phyloP scores from a whole-genome alignment of 2,888 invertebrate genomes.

The Nomada flava region DNA sequence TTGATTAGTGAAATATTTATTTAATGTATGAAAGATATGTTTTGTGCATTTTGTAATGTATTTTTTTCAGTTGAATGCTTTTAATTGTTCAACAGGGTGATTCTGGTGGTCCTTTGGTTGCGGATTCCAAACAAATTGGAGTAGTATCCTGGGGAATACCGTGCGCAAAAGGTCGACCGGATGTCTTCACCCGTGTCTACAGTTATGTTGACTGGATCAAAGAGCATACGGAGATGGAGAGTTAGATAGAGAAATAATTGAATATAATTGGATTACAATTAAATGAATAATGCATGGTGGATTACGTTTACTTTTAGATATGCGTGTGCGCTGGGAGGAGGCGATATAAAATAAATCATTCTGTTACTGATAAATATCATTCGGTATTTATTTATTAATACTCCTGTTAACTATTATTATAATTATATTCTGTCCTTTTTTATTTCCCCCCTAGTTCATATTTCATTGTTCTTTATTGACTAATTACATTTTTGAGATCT shows the following conservation, averaged over 20 bases:
- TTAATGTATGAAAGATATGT: too few relatives aligned
- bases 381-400: slow-evolving; percentile 75
- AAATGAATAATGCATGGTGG: not conserved
- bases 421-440: not conserved
- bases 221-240: slow-evolving; percentile 63
- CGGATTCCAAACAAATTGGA: slow-evolving; percentile 81
- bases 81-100: slow-evolving; percentile 76
- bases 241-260: slow-evolving; percentile 18
- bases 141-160: slow-evolving; percentile 85
- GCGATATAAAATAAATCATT: slow-evolving; percentile 76
- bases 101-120: slow-evolving; percentile 82
- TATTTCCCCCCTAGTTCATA: not conserved
- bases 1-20: not conserved
- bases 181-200: slow-evolving; percentile 84
- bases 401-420: not conserved
- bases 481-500: not conserved
- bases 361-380: slow-evolving; percentile 77
- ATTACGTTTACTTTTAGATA: not conserved
- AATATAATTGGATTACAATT: slow-evolving; percentile 12
- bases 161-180: slow-evolving; percentile 83
- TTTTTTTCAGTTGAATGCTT: not conserved
- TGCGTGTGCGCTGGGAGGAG: not conserved
- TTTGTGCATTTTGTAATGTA: not conserved
- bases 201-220: slow-evolving; percentile 83
- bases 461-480: not conserved